phyloP scores from a whole-genome alignment of 2,113 vertebrate species.

The Anguilla japonica region DNA sequence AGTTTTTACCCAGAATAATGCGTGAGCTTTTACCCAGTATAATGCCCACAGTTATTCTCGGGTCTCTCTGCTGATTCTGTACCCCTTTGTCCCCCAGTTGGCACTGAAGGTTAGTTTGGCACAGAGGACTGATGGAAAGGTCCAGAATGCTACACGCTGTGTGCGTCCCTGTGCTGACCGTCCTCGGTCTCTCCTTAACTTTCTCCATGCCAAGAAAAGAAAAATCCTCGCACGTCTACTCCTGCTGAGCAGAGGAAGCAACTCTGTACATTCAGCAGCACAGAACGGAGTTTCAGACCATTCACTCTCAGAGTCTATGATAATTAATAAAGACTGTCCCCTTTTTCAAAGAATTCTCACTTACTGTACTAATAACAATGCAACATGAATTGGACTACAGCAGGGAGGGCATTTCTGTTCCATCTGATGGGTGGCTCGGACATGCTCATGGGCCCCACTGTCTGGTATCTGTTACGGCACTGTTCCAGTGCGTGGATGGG shows the following conservation, averaged over 20 bases:
- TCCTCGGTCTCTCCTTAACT: background rate
- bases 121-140: background rate
- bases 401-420: no score
- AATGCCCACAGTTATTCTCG: no score
- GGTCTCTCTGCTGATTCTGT: background rate
- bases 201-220: background rate
- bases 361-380: no score
- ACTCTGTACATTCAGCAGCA: background rate
- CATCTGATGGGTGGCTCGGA: no score
- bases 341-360: background rate
- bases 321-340: background rate
- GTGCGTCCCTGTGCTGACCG: background rate
- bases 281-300: background rate
- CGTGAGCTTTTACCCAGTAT: no score
- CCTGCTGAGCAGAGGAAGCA: constrained; percentile 1
- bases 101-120: background rate
- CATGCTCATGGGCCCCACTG: no score
- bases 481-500: no score
- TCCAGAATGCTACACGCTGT: background rate
- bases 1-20: no score
- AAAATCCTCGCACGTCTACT: background rate
- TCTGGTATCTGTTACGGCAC: no score
- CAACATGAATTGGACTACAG: no score
- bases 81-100: background rate
- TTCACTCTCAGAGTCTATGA: background rate